These are phyloP conservation scores for Mormyrus proboscirostris DNA, from an alignment of 2,797 vertebrate genomes.

Conservation along the genomic window DNA sequence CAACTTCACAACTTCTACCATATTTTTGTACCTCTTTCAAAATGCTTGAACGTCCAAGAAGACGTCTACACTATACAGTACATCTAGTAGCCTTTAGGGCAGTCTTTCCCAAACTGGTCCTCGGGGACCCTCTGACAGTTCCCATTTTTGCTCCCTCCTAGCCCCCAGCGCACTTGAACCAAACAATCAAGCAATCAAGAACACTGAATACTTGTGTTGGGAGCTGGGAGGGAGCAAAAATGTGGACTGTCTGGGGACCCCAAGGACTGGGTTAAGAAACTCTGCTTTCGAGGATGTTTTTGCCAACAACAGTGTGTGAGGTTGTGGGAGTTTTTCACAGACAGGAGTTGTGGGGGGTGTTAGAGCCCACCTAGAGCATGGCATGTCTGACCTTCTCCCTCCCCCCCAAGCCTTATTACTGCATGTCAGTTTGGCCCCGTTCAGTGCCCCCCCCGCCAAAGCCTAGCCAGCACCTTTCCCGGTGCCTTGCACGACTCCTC, in stretches of 20 bases:
- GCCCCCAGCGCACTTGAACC: background rate
- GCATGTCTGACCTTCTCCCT: constrained; percentile 55
- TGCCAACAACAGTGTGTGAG: background rate
- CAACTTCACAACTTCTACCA: constrained; percentile 20
- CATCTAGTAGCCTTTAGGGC: constrained; percentile 19
- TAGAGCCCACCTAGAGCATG: constrained; percentile 68
- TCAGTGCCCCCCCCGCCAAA: background rate
- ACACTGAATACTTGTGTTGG: background rate
- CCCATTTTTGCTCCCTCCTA: background rate
- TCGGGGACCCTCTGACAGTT: background rate
- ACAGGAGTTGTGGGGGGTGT: constrained; percentile 61
- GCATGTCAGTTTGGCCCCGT: constrained; percentile 47
- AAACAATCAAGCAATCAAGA: background rate
- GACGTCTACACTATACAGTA: constrained; percentile 23
- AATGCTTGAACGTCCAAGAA: constrained; percentile 35
- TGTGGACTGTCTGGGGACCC: background rate
- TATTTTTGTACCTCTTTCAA: constrained; percentile 25
- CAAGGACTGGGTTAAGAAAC: background rate
- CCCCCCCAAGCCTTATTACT: constrained; percentile 30
- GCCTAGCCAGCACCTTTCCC: background rate
- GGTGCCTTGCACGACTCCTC: background rate
- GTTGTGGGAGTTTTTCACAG: background rate
- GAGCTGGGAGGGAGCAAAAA: background rate
- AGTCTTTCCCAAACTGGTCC: background rate
- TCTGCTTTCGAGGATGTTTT: background rate